Evolutionary conservation across 2,797 vertebrate species (phyloP).

Genomic region (Neomorphus geoffroyi): DNA sequence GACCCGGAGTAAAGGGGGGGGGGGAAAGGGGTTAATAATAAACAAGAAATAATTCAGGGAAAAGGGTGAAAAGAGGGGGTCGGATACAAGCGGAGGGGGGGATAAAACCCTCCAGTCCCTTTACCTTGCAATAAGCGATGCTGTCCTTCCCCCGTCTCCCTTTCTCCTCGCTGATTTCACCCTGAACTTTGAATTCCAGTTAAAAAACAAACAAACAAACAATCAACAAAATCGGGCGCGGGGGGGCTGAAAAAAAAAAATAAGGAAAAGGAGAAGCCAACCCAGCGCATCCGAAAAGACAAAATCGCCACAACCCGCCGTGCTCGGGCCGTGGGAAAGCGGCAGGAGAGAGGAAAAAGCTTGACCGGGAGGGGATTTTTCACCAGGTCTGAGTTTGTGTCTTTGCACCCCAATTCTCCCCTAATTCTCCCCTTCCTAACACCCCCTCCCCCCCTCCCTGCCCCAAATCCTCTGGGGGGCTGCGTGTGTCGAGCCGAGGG

Average conservation of each 20-base stretch:
- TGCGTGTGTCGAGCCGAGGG: neutral
- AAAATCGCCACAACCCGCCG: neutral
- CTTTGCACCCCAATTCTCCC: neutral
- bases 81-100: no score
- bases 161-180: neutral
- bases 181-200: accelerated
- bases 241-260: accelerated
- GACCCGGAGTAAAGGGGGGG: accelerated
- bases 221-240: accelerated
- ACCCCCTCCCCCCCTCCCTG: neutral
- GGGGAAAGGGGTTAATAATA: neutral
- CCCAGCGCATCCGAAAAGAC: neutral
- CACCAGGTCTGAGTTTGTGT: neutral
- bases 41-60: neutral
- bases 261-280: neutral
- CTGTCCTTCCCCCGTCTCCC: no score
- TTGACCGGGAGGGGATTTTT: neutral
- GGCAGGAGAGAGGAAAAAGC: neutral
- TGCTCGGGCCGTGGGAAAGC: neutral
- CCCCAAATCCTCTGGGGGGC: neutral
- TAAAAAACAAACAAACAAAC: neutral
- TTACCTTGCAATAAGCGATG: neutral
- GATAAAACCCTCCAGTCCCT: neutral
- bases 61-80: neutral
- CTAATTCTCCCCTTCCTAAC: accelerated